These are phyloP conservation scores for Amphimallon solstitiale DNA, from an alignment of 2,888 invertebrate genomes.

Conservation along the genomic window DNA sequence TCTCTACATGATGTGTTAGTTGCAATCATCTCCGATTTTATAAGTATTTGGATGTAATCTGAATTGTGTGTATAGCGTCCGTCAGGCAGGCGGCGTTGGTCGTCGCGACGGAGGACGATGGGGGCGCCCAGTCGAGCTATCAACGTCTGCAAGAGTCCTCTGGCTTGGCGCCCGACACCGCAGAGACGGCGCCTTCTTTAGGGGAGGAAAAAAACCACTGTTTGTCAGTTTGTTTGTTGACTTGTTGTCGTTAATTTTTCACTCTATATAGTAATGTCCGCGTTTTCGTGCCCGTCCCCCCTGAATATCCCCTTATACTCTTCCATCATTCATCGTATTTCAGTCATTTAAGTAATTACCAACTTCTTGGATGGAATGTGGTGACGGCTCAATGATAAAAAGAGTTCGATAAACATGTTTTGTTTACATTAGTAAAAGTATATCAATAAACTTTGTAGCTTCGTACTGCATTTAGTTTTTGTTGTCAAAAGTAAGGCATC, in stretches of 20 bases:
- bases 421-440: too few relatives aligned
- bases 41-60: conserved; percentile 55
- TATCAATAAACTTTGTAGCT: too few relatives aligned
- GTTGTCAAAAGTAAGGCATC: too few relatives aligned
- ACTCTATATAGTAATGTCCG: conserved; percentile 44
- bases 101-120: conserved; percentile 52
- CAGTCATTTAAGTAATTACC: conserved; percentile 20
- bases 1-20: conserved; percentile 49
- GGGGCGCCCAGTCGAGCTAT: conserved; percentile 71
- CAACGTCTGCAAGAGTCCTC: conserved; percentile 61
- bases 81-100: conserved; percentile 58
- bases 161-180: conserved; percentile 65
- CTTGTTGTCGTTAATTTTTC: conserved; percentile 59
- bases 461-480: too few relatives aligned
- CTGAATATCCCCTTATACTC: conserved; percentile 8
- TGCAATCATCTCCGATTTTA: conserved; percentile 56
- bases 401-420: not conserved
- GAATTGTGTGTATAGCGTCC: conserved; percentile 49
- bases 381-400: not conserved
- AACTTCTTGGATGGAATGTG: not conserved
- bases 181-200: conserved; percentile 53
- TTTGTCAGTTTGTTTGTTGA: conserved; percentile 59
- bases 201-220: conserved; percentile 51
- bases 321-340: conserved; percentile 15
- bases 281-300: conserved; percentile 36